phyloP scores from a whole-genome alignment of 1,140 invertebrate species.

The Bombus polaris region DNA sequence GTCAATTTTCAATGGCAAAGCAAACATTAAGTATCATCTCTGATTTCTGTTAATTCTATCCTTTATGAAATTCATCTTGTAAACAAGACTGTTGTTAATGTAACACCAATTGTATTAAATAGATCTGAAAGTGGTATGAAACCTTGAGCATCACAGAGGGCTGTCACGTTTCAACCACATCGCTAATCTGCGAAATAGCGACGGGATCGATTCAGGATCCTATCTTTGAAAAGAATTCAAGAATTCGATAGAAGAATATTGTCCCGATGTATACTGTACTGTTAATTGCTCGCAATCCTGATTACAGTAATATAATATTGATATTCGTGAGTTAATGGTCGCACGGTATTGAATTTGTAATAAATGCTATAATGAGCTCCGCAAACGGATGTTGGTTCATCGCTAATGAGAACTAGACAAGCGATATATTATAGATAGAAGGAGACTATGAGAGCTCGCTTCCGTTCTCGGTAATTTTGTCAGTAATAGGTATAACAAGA shows the following conservation, averaged over 20 bases:
- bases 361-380: slow-evolving; percentile 7
- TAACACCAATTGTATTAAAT: neutral
- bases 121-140: neutral
- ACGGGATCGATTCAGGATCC: neutral
- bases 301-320: neutral
- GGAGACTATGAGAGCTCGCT: neutral
- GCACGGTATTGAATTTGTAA: slow-evolving; percentile 13
- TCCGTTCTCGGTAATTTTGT: slow-evolving; percentile 15
- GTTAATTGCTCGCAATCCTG: neutral
- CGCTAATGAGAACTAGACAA: slow-evolving; percentile 22
- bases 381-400: slow-evolving; percentile 27
- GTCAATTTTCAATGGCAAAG: neutral
- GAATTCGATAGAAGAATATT: neutral
- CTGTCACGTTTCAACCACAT: neutral
- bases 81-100: neutral
- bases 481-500: neutral
- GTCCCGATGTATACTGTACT: neutral
- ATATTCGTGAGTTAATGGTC: neutral
- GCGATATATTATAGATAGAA: neutral
- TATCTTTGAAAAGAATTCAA: slow-evolving; percentile 3
- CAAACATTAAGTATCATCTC: neutral
- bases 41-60: neutral
- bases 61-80: neutral
- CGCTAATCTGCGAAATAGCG: neutral
- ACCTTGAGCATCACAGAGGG: neutral